A percentile compares a stretch with the other conserved stretches of the same genome.
phyloP scores from a whole-genome alignment of 2,113 vertebrate genomes.

The Alethe castanea region DNA sequence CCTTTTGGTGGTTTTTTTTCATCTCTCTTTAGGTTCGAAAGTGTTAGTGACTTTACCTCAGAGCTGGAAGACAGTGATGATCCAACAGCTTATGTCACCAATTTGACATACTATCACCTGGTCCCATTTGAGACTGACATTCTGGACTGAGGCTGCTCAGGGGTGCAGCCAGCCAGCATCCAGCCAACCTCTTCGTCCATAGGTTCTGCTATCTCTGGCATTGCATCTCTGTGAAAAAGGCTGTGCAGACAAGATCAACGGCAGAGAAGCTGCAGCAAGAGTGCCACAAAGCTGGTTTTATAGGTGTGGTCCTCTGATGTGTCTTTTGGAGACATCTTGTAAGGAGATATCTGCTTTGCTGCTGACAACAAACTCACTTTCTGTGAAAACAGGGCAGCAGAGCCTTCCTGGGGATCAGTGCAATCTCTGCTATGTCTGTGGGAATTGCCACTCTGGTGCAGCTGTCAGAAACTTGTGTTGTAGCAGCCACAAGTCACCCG shows the following conservation, averaged over 20 bases:
- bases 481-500: background rate
- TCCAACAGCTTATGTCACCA: conserved; percentile 91
- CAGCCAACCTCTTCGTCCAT: background rate
- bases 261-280: background rate
- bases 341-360: background rate
- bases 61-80: conserved; percentile 84
- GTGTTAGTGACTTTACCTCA: conserved; percentile 80
- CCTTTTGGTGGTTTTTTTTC: background rate
- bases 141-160: conserved; percentile 81
- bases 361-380: background rate
- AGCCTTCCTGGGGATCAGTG: background rate
- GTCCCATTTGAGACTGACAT: conserved; percentile 97
- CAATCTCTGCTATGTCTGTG: background rate
- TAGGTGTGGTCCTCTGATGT: background rate
- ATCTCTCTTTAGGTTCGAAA: conserved; percentile 81
- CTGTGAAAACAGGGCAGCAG: background rate
- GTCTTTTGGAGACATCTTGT: background rate
- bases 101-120: conserved; percentile 95
- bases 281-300: background rate
- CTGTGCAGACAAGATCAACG: background rate
- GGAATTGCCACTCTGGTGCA: background rate
- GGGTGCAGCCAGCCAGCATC: background rate
- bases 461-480: background rate
- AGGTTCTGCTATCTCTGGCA: background rate
- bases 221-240: background rate